These are phyloP conservation scores for Aix galericulata DNA, from an alignment of 2,113 vertebrate species.

Conservation along the genomic window DNA sequence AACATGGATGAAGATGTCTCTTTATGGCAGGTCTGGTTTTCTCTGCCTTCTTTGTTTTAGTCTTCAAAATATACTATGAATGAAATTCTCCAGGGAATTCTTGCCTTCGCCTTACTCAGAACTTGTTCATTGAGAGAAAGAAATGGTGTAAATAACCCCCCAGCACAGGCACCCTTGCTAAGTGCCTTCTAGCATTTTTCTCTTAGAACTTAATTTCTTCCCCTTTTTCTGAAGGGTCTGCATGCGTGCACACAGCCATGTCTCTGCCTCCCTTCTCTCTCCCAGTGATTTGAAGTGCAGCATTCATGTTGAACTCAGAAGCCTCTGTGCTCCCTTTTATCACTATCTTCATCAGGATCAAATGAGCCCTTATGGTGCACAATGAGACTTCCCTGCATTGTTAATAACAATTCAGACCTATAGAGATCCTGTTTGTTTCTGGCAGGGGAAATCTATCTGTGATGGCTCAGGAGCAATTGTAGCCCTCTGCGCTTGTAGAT, in stretches of 20 bases:
- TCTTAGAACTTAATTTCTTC: slow-evolving; percentile 18
- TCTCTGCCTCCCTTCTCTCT: neutral
- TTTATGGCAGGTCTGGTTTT: neutral
- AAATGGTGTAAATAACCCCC: slow-evolving; percentile 18
- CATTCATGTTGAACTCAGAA: neutral
- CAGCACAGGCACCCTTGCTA: neutral
- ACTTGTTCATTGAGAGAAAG: neutral
- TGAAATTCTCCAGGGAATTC: neutral
- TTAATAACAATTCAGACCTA: slow-evolving; percentile 8
- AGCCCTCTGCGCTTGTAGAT: neutral
- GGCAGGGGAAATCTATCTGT: neutral
- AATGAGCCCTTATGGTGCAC: neutral
- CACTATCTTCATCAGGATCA: neutral
- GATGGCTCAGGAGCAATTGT: neutral
- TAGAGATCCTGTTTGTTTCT: neutral
- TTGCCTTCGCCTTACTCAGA: slow-evolving; percentile 1
- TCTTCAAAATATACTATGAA: neutral
- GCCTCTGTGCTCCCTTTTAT: slow-evolving; percentile 3
- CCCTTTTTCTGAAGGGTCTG: neutral
- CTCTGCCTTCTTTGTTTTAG: neutral
- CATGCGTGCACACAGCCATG: neutral
- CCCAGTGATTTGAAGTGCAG: slow-evolving; percentile 5
- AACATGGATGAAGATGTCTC: neutral
- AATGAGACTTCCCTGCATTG: neutral
- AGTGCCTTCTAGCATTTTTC: neutral